Base-by-base conservation (phyloP, 1,140 invertebrate species). In the Drosophila mayri region DNA sequence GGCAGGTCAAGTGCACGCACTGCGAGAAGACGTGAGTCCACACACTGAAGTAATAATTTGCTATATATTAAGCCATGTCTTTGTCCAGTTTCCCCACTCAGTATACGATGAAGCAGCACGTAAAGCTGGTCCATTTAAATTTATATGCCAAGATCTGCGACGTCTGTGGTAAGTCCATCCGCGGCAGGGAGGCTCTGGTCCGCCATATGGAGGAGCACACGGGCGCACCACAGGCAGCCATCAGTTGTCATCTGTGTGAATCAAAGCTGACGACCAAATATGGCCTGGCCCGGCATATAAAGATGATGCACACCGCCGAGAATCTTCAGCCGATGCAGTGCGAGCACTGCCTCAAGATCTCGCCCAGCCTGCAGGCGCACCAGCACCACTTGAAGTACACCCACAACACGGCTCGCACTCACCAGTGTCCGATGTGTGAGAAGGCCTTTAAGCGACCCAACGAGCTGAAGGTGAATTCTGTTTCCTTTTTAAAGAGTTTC, bases 91-190 rank as follows among this genome's bases (percentile, higher is more conserved):
- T 84, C 30, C 80, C 87, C 18, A 92, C 73, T 12, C 41, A 86
- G 22, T 90, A 90, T 3, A 65, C 62, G 1, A 85, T 92, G 83
- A 76, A 91, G 37, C 83, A 92, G 40, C 91, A 92, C 47, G 61
- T 86, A 5, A 80, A 86, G 22, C 46, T 78, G 25, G 86, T 90
- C 14, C 91, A 92, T 43, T 50, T 90, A 22, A 81, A 90, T 30
- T 66, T 79, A 18, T 91, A 91, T 57, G 79, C 82, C 20, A 91
- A 91, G 61, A 91, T 92, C 20, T 92, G 91, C 41, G 91, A 92
- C 30, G 80, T 92, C 12, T 92, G 91, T 9, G 91, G 91, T 1
- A 92, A 92, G 46, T 79, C 86, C 2, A 73, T 92, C 32, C 65
- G 75, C 0, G 83, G 87, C 0, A 62, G 74, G 0, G 81, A 84